Evolutionary conservation across 2,113 vertebrate species (phyloP).

Genomic region (Seriola aureovittata): DNA sequence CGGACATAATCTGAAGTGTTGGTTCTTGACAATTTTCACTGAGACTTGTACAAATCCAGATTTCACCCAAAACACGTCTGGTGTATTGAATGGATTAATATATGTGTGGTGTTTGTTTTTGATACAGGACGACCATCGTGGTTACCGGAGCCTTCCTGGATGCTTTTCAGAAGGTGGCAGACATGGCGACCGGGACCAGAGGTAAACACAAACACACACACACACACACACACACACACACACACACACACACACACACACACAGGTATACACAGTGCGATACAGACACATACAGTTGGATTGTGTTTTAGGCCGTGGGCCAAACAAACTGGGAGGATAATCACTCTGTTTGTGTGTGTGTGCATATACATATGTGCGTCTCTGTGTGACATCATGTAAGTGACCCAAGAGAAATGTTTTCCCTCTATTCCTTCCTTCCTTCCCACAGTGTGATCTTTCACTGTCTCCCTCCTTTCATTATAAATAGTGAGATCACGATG

Average conservation of each 20-base stretch:
- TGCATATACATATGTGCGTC: not conserved
- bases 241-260: not conserved
- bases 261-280: not conserved
- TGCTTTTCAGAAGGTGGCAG: conserved; percentile 90
- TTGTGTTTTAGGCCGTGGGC: not conserved
- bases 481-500: conserved; percentile 30
- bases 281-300: not conserved
- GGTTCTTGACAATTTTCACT: too few relatives aligned
- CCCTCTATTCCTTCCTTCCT: not conserved
- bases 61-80: not conserved
- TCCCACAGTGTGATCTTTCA: not conserved
- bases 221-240: conserved; percentile 8
- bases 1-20: too few relatives aligned
- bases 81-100: not conserved
- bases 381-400: not conserved
- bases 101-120: conserved; percentile 24
- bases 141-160: conserved; percentile 88
- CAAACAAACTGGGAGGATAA: not conserved
- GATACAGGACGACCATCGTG: conserved; percentile 85
- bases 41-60: too few relatives aligned
- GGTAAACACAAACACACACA: conserved; percentile 69
- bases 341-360: not conserved
- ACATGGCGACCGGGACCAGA: conserved; percentile 88
- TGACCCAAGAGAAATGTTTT: not conserved
- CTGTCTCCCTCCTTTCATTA: conserved; percentile 18